A percentile compares a stretch with the other conserved stretches of the same genome.
Evolutionary conservation across 1,140 invertebrate species (phyloP).

Genomic region (Diorhabda elongata): DNA sequence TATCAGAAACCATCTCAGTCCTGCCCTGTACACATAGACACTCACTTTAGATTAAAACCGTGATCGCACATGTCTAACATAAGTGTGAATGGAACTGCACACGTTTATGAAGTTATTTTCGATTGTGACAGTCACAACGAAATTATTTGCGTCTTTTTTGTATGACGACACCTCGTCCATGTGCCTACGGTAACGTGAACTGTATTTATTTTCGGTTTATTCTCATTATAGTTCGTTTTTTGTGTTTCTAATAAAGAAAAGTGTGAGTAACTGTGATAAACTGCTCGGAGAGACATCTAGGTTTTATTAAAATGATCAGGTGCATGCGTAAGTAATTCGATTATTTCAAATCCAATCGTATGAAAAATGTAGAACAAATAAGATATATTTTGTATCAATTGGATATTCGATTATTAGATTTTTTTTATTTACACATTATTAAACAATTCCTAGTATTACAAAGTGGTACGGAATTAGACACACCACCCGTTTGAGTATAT

Average conservation of each 20-base stretch:
- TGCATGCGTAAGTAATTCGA: background rate
- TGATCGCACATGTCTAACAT: background rate
- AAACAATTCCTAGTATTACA: too few relatives aligned
- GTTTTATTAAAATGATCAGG: background rate
- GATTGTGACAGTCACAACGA: background rate
- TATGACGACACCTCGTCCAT: background rate
- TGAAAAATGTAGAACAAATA: too few relatives aligned
- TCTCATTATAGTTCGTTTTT: background rate
- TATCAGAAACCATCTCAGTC: background rate
- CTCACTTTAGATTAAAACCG: background rate
- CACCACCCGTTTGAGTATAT: too few relatives aligned
- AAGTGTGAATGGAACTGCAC: background rate
- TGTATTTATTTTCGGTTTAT: slow-evolving; percentile 3
- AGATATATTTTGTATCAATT: too few relatives aligned
- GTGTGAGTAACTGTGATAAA: background rate
- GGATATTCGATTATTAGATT: too few relatives aligned
- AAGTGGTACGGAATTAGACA: too few relatives aligned
- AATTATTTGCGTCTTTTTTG: background rate
- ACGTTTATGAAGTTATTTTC: background rate
- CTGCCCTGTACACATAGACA: background rate
- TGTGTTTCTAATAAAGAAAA: background rate
- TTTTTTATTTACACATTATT: too few relatives aligned
- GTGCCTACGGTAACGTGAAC: background rate
- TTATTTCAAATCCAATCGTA: too few relatives aligned
- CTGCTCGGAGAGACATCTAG: background rate